Conservation (phyloP, 2,797 vertebrate genomes). For the Labeo calbasu region DNA sequence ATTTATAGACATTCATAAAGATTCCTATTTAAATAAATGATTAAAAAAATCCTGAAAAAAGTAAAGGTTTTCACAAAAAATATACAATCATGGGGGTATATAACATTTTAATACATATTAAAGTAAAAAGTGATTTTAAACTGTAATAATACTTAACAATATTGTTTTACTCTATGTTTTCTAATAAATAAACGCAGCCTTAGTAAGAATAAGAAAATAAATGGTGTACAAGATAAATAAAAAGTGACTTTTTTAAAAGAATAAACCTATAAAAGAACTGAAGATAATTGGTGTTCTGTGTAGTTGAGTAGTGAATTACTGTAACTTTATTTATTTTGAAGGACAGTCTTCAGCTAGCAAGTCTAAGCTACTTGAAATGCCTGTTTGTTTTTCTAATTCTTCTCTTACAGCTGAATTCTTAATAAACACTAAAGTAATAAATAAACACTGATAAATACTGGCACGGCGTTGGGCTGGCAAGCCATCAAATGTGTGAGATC, state of each 20-base stretch:
- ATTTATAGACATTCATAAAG: not conserved
- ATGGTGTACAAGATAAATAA: too few relatives aligned
- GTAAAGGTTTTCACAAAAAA: not conserved
- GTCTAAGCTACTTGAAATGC: not conserved
- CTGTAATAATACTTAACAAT: too few relatives aligned
- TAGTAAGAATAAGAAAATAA: too few relatives aligned
- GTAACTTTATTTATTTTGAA: not conserved
- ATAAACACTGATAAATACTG: slow-evolving; percentile 22
- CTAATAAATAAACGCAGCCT: too few relatives aligned
- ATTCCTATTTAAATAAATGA: not conserved
- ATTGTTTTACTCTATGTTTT: too few relatives aligned
- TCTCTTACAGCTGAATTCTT: not conserved
- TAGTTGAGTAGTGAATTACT: not conserved
- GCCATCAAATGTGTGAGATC: slow-evolving; percentile 10
- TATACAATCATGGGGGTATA: too few relatives aligned
- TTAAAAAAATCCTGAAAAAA: not conserved
- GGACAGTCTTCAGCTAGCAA: not conserved
- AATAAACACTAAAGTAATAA: slow-evolving; percentile 19
- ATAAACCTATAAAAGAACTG: not conserved
- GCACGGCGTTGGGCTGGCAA: slow-evolving; percentile 10
- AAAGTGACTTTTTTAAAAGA: not conserved
- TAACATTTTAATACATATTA: not conserved
- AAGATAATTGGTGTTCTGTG: not conserved
- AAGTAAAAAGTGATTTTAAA: not conserved
- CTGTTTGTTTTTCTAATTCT: slow-evolving; percentile 16